These are phyloP conservation scores for Chaetophractus vellerosus DNA, from an alignment of 2,797 vertebrate species.

Conservation along the genomic window DNA sequence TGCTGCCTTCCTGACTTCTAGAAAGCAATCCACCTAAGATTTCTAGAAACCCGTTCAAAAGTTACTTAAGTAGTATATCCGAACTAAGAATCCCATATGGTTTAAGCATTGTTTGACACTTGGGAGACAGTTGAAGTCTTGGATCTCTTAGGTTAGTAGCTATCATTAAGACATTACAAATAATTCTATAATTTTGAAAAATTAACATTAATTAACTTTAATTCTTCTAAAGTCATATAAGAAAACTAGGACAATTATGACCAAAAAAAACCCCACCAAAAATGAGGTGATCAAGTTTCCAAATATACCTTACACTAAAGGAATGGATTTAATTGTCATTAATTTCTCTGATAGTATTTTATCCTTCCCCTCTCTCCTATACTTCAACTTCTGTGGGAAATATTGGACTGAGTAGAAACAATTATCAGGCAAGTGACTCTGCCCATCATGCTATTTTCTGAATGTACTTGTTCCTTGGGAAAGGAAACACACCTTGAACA, in stretches of 20 bases:
- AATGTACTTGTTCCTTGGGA: background rate
- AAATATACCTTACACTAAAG: background rate
- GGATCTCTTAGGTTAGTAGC: background rate
- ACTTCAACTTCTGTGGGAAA: background rate
- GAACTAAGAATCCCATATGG: background rate
- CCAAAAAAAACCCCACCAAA: background rate
- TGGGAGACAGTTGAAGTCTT: background rate
- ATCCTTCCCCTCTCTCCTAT: background rate
- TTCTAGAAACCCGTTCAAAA: conserved; percentile 33
- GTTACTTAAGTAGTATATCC: background rate
- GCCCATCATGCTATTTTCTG: background rate
- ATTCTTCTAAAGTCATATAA: background rate
- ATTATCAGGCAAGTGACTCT: background rate
- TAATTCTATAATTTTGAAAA: background rate
- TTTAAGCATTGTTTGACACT: background rate
- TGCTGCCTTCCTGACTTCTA: background rate
- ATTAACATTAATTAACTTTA: background rate
- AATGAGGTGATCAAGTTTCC: background rate
- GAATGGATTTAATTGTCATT: background rate
- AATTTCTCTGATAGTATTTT: background rate
- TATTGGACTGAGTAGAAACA: background rate
- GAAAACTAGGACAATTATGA: background rate
- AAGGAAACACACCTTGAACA: background rate
- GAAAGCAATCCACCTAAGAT: background rate
- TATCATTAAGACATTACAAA: background rate